Evolutionary conservation across 2,113 vertebrate species (phyloP), one percentile per base, ranked within the genome.

Genomic region (Hipposideros armiger): DNA sequence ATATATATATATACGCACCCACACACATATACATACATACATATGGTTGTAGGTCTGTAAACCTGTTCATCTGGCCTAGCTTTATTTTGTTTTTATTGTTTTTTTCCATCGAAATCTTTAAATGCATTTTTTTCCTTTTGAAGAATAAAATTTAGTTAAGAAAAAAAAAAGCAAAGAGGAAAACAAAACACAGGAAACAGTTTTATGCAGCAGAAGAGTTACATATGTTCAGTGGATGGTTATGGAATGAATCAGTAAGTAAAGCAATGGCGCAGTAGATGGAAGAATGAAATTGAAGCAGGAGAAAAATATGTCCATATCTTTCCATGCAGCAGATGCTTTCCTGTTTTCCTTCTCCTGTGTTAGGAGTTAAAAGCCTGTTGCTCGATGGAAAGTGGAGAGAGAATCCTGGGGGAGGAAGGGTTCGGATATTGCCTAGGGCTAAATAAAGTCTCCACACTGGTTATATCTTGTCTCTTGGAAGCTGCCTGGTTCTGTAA

Each of bases 101-200:
- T n/a, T 64, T 22, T 77, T 70, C 40, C 24, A 58, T 40, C 78
- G 73, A 87, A 73, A 83, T 42, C 2, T 91, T 76, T 82, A 77
- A 85, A 42, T 17, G 11, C 24, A 26, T n/a, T 40, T 22, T 78
- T 69, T 83, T 91, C 5, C 56, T 74, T 22, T 78, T 84, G 13
- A 94, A 22, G 30, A 76, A 94, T 60, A 86, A 85, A 72, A n/a
- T 62, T 47, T 4, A 45, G 42, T 78, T 85, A 45, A 60, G 58
- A 26, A 47, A n/a, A 45, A 80, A n/a, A 16, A 36, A 80, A n/a
- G 22, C 8, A 62, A 80, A 54, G 24, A 62, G 15, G 7, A 45
- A 77, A 90, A 40, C 6, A 90, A 78, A 87, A 77, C 5, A 69
- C 0, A 80, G 11, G 20, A 82, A 94, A 56, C 9, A 67, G 4